phyloP scores from a whole-genome alignment of 2,797 vertebrate genomes.

The Distichodus sexfasciatus region DNA sequence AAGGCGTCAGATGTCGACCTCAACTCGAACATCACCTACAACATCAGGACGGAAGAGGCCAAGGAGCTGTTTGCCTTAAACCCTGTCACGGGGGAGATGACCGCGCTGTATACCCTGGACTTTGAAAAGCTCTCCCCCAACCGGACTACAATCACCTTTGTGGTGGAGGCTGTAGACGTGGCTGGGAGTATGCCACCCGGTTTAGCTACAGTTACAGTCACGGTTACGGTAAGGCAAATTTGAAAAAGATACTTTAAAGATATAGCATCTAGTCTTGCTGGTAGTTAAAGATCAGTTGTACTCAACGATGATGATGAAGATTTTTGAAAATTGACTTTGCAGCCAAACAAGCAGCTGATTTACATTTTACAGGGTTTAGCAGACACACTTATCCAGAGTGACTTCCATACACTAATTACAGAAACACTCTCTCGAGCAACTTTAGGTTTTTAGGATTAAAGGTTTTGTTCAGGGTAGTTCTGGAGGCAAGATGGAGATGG shows the following conservation, averaged over 20 bases:
- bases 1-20: conserved; percentile 91
- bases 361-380: too few species aligned
- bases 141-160: conserved; percentile 81
- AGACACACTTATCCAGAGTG: too few species aligned
- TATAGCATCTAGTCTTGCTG: too few species aligned
- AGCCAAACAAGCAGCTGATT: neutral
- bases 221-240: conserved; percentile 79
- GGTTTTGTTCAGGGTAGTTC: too few species aligned
- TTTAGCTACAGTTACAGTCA: conserved; percentile 85
- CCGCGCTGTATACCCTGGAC: conserved; percentile 81
- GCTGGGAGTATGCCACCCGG: conserved; percentile 91
- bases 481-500: too few species aligned
- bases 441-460: too few species aligned
- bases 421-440: too few species aligned
- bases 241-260: conserved; percentile 2
- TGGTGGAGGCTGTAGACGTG: conserved; percentile 85
- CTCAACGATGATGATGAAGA: too few species aligned
- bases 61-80: conserved; percentile 78
- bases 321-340: too few species aligned
- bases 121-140: conserved; percentile 81
- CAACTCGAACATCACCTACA: conserved; percentile 84
- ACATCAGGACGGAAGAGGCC: conserved; percentile 79
- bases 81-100: conserved; percentile 82
- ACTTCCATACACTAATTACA: too few species aligned
- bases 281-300: too few species aligned